Evolutionary conservation across 2,888 invertebrate genomes (phyloP).

Genomic region (Nomada ruficornis): DNA sequence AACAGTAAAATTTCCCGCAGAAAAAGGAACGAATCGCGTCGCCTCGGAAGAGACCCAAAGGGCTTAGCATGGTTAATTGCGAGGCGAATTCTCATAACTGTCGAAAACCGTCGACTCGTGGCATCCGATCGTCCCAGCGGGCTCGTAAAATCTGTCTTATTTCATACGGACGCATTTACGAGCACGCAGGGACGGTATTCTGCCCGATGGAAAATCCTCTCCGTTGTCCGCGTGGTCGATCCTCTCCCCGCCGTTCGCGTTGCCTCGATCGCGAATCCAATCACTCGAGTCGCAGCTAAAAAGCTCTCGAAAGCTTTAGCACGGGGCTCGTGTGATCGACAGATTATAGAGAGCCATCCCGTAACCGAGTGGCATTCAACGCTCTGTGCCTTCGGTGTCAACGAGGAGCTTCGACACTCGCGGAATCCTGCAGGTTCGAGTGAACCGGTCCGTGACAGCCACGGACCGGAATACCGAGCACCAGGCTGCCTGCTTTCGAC

Average conservation of each 20-base stretch:
- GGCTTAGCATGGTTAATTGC: not conserved
- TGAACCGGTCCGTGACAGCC: constrained; percentile 56
- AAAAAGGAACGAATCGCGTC: not conserved
- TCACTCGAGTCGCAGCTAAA: constrained; percentile 49
- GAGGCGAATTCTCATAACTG: not conserved
- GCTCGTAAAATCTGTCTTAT: constrained; percentile 28
- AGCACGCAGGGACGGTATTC: not conserved
- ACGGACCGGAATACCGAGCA: constrained; percentile 8
- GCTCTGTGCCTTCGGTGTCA: constrained; percentile 32
- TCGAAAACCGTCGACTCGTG: too few species aligned
- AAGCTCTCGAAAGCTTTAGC: constrained; percentile 52
- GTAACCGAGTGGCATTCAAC: constrained; percentile 58
- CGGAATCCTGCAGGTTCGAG: constrained; percentile 54
- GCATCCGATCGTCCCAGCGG: constrained; percentile 1
- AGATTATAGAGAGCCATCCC: constrained; percentile 66
- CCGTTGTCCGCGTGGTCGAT: not conserved
- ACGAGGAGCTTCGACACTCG: constrained; percentile 42
- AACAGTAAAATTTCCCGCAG: too few species aligned
- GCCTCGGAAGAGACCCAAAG: not conserved
- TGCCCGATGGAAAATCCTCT: constrained; percentile 25
- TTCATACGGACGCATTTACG: constrained; percentile 21
- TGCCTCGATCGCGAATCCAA: constrained; percentile 44
- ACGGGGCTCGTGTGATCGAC: constrained; percentile 60
- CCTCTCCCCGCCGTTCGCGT: not conserved
- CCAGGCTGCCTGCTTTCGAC: constrained; percentile 39